Evolutionary conservation across 2,888 invertebrate genomes (phyloP).

Genomic region (Trilocha varians): DNA sequence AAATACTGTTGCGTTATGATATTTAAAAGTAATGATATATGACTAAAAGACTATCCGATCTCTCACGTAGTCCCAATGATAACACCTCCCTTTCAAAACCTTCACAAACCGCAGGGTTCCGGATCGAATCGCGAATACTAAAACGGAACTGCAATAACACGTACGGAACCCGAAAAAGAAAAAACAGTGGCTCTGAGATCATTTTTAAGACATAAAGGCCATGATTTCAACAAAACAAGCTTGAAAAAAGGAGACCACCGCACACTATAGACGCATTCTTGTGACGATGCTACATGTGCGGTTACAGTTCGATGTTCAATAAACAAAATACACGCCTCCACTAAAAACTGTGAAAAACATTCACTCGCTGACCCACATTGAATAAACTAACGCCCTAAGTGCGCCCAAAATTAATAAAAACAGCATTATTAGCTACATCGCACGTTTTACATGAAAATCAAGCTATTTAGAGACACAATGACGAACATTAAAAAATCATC

Average conservation of each 20-base stretch:
- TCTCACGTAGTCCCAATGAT: no score
- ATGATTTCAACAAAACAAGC: no score
- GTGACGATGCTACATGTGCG: no score
- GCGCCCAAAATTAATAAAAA: background rate
- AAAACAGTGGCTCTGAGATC: constrained; percentile 28
- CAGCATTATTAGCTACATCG: background rate
- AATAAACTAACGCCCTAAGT: background rate
- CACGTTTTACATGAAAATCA: background rate
- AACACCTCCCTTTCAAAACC: no score
- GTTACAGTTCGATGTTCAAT: no score
- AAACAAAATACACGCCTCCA: constrained; percentile 23
- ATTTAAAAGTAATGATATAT: constrained; percentile 71
- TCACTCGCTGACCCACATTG: background rate
- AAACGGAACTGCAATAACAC: no score
- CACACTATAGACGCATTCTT: no score
- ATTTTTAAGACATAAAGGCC: constrained; percentile 22
- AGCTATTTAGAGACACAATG: background rate
- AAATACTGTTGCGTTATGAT: constrained; percentile 69
- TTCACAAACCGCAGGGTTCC: no score
- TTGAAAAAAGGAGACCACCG: no score
- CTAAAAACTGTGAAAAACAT: constrained; percentile 11
- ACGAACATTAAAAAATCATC: no score
- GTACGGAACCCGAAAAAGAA: no score
- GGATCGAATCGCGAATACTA: no score
- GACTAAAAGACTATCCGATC: constrained; percentile 51